These are phyloP conservation scores for Agrilus planipennis DNA, from an alignment of 1,140 invertebrate species.

Conservation along the genomic window DNA sequence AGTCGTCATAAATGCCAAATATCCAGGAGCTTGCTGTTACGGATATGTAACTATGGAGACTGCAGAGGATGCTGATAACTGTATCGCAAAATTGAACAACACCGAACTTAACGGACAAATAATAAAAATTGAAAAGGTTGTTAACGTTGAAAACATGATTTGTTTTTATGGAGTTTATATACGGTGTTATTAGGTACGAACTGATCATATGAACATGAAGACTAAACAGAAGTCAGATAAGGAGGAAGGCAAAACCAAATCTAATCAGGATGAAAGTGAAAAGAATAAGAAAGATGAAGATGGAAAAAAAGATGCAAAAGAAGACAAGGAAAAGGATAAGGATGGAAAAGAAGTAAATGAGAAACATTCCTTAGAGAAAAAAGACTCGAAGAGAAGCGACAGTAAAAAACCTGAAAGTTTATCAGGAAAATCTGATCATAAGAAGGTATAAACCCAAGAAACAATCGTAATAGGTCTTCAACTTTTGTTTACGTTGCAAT, in stretches of 20 bases:
- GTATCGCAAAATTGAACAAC: constrained; percentile 77
- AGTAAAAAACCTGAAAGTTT: constrained; percentile 25
- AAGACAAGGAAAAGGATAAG: constrained; percentile 27
- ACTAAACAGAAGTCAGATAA: constrained; percentile 5
- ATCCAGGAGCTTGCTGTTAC: constrained; percentile 82
- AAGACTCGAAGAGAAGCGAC: constrained; percentile 29
- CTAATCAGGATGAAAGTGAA: constrained; percentile 14
- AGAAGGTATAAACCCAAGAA: too few relatives aligned
- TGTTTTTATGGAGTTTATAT: background rate
- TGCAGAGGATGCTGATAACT: constrained; percentile 75
- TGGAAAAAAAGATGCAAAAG: constrained; percentile 9
- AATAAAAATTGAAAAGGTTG: constrained; percentile 83
- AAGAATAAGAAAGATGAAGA: constrained; percentile 12
- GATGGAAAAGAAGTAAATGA: constrained; percentile 36
- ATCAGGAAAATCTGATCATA: background rate
- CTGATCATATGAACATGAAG: constrained; percentile 6
- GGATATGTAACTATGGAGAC: constrained; percentile 91
- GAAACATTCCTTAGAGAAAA: constrained; percentile 30
- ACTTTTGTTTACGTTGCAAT: too few relatives aligned
- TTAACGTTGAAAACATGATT: constrained; percentile 1
- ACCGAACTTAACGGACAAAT: constrained; percentile 87
- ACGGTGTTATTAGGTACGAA: constrained; percentile 1
- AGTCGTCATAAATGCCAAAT: constrained; percentile 88
- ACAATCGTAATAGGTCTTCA: too few relatives aligned
- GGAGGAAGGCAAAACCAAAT: constrained; percentile 6